Base-by-base conservation (phyloP, 1,140 invertebrate species). In the Pseudomyrmex sp. region DNA sequence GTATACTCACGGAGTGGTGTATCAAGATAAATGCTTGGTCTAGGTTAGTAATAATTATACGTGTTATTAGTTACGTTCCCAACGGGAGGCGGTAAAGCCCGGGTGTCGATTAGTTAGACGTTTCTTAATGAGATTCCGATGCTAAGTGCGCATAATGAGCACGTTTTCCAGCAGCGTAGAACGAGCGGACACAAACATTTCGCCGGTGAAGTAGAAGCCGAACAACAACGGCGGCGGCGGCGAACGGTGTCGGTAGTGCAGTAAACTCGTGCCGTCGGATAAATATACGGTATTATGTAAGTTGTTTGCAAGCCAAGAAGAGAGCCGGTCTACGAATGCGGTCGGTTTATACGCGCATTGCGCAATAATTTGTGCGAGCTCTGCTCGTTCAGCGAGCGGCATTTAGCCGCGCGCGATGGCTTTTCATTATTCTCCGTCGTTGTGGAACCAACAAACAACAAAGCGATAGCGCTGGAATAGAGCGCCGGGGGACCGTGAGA, bases 261-360 rank as follows among this genome's bases (percentile, higher is more conserved):
- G 88, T 89, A 90, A 90, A 90, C 85, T 54, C 69, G 62, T 54
- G 35, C 70, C 44, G 54, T 20, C 56, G 87, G 88, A 91, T 91
- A 90, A 91, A 91, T 90, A 90, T 89, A 90, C 85, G 76, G 76
- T 84, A 88, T 91, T 91, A 91, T 90, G 79, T 91, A 91, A 91
- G 88, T 89, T 90, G 90, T 89, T 91, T 86, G 85, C 79, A 63
- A 84, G 85, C 56, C 73, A 76, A 83, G 73, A 72, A 58, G 5
- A 65, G 15, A 77, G 52, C 76, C 65, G 66, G 48, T 73, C 48
- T 44, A 70, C 52, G 62, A 44, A 83, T 84, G 68, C 73, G 61
- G 70, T 18, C 80, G 54, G 52, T 52, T 74, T 79, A 46, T 68
- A 62, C n/a, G 4, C 52, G 26, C 35, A 12, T 89, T 90, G 75